Conservation (phyloP, 2,797 vertebrate species). For the Silurus lanzhouensis region DNA sequence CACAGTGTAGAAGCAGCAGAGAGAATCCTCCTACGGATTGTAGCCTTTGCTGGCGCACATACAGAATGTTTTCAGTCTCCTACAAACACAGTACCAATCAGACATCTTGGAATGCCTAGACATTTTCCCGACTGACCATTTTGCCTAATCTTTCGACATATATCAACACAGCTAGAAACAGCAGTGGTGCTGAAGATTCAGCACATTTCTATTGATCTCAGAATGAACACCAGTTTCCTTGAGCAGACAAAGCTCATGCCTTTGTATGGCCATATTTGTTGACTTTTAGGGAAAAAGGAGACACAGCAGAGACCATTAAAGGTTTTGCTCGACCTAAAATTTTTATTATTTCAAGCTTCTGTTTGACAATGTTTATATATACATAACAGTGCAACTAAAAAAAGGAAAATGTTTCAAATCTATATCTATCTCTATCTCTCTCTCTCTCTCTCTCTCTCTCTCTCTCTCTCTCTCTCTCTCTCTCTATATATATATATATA, state of each 20-base stretch:
- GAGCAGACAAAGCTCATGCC: not conserved
- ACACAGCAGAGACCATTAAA: not conserved
- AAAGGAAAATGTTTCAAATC: too few relatives aligned
- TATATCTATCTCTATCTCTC: too few relatives aligned
- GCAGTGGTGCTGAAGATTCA: not conserved
- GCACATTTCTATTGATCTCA: not conserved
- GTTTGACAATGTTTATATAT: not conserved
- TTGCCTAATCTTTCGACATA: not conserved
- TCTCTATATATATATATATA: too few relatives aligned
- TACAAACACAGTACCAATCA: constrained; percentile 57
- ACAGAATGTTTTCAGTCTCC: constrained; percentile 76
- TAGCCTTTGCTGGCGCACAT: constrained; percentile 78
- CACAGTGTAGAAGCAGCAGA: constrained; percentile 82
- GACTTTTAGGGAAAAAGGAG: not conserved
- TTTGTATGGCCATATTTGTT: not conserved
- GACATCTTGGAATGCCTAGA: not conserved
- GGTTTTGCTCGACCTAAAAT: not conserved
- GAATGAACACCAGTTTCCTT: not conserved
- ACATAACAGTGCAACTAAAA: too few relatives aligned
- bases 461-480: too few relatives aligned
- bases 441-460: too few relatives aligned
- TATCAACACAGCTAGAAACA: not conserved
- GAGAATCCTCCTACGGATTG: constrained; percentile 80
- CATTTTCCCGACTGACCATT: not conserved
- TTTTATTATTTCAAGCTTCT: not conserved